Evolutionary conservation across 2,113 vertebrate genomes (phyloP).

Genomic region (Pomatostomus ruficeps): DNA sequence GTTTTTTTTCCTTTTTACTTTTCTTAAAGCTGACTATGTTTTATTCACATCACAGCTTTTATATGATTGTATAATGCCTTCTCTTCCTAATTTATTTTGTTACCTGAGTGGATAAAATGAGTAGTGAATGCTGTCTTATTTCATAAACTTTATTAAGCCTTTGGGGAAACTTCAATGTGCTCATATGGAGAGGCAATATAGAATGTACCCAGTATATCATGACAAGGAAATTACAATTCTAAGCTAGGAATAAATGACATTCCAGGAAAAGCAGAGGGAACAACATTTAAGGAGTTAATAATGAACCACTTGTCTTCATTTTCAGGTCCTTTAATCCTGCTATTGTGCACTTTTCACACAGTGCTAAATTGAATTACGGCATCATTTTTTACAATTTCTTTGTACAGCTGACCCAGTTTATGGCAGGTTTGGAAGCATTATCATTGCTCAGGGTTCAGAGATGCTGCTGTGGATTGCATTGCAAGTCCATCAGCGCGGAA

Average conservation of each 20-base stretch:
- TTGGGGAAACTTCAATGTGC: neutral
- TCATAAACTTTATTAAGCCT: conserved; percentile 31
- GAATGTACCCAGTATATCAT: neutral
- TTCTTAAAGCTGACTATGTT: neutral
- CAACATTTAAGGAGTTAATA: conserved; percentile 57
- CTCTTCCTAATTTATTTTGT: neutral
- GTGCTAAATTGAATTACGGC: conserved; percentile 59
- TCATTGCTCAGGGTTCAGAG: conserved; percentile 49
- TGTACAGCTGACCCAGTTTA: conserved; percentile 50
- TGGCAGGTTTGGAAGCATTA: conserved; percentile 54
- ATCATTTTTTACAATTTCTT: conserved; percentile 56
- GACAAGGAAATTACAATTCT: conserved; percentile 5
- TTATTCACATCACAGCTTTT: neutral
- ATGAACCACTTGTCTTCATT: conserved; percentile 62
- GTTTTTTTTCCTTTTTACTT: neutral
- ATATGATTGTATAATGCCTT: neutral
- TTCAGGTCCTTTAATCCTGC: conserved; percentile 55
- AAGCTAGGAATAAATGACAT: neutral
- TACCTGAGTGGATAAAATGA: conserved; percentile 14
- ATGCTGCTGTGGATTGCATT: conserved; percentile 43
- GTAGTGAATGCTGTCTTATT: conserved; percentile 10
- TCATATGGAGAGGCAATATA: neutral
- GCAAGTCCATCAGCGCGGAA: conserved; percentile 46
- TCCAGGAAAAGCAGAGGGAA: conserved; percentile 13
- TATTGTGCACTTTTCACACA: conserved; percentile 50